Base-by-base conservation (phyloP, 2,888 invertebrate species). In the Lasioglossum figueresi region DNA sequence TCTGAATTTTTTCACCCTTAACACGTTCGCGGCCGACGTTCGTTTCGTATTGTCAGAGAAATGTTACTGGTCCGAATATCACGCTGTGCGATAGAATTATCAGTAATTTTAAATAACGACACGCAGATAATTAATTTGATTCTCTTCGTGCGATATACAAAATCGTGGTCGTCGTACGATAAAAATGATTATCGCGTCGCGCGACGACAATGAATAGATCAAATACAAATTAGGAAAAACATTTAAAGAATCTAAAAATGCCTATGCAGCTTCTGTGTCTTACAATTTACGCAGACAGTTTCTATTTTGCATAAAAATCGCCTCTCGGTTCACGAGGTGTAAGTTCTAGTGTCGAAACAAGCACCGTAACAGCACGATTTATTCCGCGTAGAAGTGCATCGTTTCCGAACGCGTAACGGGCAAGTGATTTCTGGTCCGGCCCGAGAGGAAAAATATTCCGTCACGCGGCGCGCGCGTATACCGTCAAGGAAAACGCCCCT, bases 401-500 rank as follows among this genome's bases (percentile, higher is more conserved):
- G 72, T 59, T 68, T 43, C 37, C 68, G 23, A 23, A 12, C 12
- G 68, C 68, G 23, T 31, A 66, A 34, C 19, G 43, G 76, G 48
- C 56, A 73, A 76, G 43, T 59, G 79, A 83, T 83, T 80, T 40
- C 78, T 84, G 59, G 68, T 52, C 72, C 78, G 34, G 48, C 8
- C 78, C 68, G 77, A 79, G 70, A 45, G 77, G 76, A 80, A 45
- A 45, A 48, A 63, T 66, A 63, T 66, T 76, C 19, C n/a, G 63
- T 27, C 12, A 45, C 12, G 40, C 27, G 59, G 63, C 56, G 16
- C 43, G 81, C 73, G 37, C 72, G 79, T 77, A 40, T 83, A 40
- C 23, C 82, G 77, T 84, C 77, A 83, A 85, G 66, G 87, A 90
- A 92, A 92, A 80, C 87, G 86, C 89, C 91, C 91, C 90, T 91